Percentiles rank a stretch among this genome's conserved stretches.
Conservation (phyloP, 2,113 vertebrate genomes). For the Saccopteryx leptura region DNA sequence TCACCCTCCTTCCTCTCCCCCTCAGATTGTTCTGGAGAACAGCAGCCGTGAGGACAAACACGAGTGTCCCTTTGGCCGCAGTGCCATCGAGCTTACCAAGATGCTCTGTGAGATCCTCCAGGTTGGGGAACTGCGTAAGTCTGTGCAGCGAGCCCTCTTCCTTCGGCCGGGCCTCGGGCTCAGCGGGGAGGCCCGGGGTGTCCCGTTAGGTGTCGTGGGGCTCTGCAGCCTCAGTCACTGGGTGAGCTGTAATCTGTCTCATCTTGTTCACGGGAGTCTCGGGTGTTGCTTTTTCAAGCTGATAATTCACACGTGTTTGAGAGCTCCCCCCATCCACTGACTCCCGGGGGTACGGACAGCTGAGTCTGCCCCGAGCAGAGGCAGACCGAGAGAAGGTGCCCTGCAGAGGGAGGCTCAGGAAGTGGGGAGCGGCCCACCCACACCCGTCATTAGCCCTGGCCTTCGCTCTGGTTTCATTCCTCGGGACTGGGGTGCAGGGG, state of each 20-base stretch:
- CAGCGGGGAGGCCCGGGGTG: not conserved
- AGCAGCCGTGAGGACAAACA: slow-evolving; percentile 99
- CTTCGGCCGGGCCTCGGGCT: rapidly evolving
- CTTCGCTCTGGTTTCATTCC: not conserved
- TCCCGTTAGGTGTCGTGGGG: not conserved
- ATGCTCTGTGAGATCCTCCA: slow-evolving; percentile 98
- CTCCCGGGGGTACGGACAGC: not conserved
- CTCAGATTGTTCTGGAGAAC: slow-evolving; percentile 97
- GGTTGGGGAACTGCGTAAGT: slow-evolving; percentile 98
- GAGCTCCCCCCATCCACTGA: not conserved
- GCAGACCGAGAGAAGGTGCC: not conserved
- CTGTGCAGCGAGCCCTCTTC: not conserved
- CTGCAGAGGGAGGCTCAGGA: not conserved
- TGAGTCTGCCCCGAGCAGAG: not conserved
- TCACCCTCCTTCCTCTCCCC: not conserved
- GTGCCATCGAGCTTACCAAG: slow-evolving; percentile 97
- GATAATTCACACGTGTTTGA: not conserved
- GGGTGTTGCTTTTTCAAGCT: not conserved
- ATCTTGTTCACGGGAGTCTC: not conserved
- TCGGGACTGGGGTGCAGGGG: not conserved
- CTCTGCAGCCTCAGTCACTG: not conserved
- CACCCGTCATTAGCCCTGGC: rapidly evolving
- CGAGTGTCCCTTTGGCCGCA: slow-evolving; percentile 98
- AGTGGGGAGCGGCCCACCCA: not conserved
- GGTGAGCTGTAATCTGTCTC: not conserved